phyloP scores from a whole-genome alignment of 1,140 invertebrate species.

The Drosophila miranda region DNA sequence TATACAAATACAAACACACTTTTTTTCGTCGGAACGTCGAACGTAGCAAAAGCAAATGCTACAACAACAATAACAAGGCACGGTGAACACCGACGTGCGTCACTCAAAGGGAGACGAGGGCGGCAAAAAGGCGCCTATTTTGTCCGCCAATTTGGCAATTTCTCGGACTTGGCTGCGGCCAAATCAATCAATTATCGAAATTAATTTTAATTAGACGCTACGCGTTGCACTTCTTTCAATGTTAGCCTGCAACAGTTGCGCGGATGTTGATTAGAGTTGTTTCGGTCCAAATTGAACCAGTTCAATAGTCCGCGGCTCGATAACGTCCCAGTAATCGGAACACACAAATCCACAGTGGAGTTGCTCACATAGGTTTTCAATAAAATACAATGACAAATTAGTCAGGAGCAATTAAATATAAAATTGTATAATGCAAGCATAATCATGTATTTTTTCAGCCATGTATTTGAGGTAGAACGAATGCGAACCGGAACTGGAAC shows the following conservation, averaged over 20 bases:
- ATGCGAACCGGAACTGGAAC: too few species aligned
- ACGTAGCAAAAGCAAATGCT: conserved; percentile 38
- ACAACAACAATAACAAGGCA: conserved; percentile 51
- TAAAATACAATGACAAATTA: background rate
- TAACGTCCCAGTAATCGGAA: too few species aligned
- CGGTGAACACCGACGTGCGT: conserved; percentile 40
- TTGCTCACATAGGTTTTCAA: background rate
- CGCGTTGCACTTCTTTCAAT: conserved; percentile 37
- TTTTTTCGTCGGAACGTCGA: conserved; percentile 2
- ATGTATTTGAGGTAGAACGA: too few species aligned
- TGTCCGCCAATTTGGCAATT: conserved; percentile 36
- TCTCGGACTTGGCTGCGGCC: conserved; percentile 39
- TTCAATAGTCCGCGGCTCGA: too few species aligned
- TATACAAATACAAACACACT: too few species aligned
- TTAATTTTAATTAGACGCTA: conserved; percentile 40
- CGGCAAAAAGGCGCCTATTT: conserved; percentile 22
- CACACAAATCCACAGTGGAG: background rate
- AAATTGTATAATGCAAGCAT: too few species aligned
- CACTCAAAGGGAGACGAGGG: conserved; percentile 24
- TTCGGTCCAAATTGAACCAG: too few species aligned
- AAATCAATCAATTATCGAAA: conserved; percentile 28
- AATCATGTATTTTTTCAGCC: too few species aligned
- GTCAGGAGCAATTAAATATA: too few species aligned
- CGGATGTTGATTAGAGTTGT: too few species aligned
- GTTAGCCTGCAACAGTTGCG: too few species aligned